Percentiles rank a stretch among this genome's conserved stretches.
These are phyloP conservation scores for Oophaga pumilio DNA, from an alignment of 2,113 vertebrate genomes.

Conservation along the genomic window DNA sequence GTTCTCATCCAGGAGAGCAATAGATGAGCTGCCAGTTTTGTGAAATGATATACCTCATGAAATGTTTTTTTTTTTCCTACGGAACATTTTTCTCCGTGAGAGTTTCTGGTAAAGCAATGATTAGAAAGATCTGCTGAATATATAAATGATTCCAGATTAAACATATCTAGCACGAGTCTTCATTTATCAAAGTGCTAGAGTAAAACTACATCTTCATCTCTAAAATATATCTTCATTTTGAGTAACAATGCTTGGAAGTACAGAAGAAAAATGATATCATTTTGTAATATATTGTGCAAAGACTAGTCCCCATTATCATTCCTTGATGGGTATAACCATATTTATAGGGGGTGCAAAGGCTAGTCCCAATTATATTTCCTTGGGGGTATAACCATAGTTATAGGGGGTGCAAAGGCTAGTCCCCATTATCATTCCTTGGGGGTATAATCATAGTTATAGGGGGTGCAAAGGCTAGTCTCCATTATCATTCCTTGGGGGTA, in stretches of 20 bases:
- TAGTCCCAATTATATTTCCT: too few relatives aligned
- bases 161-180: background rate
- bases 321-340: too few relatives aligned
- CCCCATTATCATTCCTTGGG: too few relatives aligned
- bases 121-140: background rate
- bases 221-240: background rate
- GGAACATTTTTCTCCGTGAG: background rate
- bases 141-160: background rate
- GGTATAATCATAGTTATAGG: too few relatives aligned
- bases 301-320: too few relatives aligned
- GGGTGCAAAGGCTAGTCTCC: too few relatives aligned
- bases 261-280: too few relatives aligned
- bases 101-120: constrained; percentile 4
- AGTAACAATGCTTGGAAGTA: background rate
- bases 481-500: too few relatives aligned
- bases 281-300: too few relatives aligned
- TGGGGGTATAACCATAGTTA: too few relatives aligned
- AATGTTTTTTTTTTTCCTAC: constrained; percentile 7
- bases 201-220: background rate
- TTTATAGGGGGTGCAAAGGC: too few relatives aligned
- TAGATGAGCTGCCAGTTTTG: constrained; percentile 31
- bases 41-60: constrained; percentile 15
- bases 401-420: too few relatives aligned
- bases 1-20: constrained; percentile 40
- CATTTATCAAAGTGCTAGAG: background rate